phyloP scores from a whole-genome alignment of 2,113 vertebrate species.

The Barbus barbus region DNA sequence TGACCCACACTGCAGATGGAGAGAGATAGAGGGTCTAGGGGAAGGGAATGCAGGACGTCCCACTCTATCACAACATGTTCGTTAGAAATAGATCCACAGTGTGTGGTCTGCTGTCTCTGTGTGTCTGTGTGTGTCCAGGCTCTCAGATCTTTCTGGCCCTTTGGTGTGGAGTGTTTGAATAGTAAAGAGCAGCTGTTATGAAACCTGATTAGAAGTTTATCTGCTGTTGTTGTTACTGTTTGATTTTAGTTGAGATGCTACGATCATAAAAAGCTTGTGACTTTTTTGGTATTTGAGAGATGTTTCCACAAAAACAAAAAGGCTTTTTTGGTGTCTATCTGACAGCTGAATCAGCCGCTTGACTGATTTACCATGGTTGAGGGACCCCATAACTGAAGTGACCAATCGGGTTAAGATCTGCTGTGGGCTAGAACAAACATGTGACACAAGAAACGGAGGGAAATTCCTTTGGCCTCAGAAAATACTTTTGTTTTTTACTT shows the following conservation, averaged over 20 bases:
- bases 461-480: constrained; percentile 63
- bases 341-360: constrained; percentile 51
- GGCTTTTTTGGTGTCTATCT: constrained; percentile 54
- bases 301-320: constrained; percentile 14
- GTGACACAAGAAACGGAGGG: constrained; percentile 65
- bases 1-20: constrained; percentile 10
- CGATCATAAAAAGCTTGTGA: constrained; percentile 15
- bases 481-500: constrained; percentile 1
- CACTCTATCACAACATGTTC: background rate
- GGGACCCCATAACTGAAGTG: constrained; percentile 36
- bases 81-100: background rate
- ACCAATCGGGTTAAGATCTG: constrained; percentile 33
- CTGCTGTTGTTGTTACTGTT: background rate
- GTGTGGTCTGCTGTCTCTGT: background rate
- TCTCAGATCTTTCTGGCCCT: background rate
- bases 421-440: constrained; percentile 60
- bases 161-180: background rate
- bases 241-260: background rate
- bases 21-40: background rate
- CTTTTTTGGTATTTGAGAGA: constrained; percentile 7
- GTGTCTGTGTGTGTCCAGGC: background rate
- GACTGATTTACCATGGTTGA: constrained; percentile 20
- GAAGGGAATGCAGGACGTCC: background rate
- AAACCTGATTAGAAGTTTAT: background rate
- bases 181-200: background rate